Evolutionary conservation across 2,113 vertebrate species (phyloP).

Genomic region (Nerophis ophidion): DNA sequence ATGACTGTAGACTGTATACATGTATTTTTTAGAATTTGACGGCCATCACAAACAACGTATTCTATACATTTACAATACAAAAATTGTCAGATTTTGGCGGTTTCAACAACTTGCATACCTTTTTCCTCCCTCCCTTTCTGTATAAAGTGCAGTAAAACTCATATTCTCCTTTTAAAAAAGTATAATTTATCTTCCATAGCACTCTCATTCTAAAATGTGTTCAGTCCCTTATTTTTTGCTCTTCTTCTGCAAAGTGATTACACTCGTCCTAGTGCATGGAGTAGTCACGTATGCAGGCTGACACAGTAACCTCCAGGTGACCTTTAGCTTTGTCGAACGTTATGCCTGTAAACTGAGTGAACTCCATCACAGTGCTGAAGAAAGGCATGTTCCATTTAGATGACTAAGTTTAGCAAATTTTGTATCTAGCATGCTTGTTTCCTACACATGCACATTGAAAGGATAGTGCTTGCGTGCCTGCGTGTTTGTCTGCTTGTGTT

Average conservation of each 20-base stretch:
- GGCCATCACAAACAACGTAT: too few species aligned
- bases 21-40: too few species aligned
- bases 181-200: not conserved
- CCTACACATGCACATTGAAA: constrained; percentile 47
- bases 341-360: constrained; percentile 61
- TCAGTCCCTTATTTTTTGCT: constrained; percentile 12
- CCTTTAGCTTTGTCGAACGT: constrained; percentile 59
- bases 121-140: too few species aligned
- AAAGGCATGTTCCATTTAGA: constrained; percentile 11
- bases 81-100: too few species aligned
- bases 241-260: constrained; percentile 28
- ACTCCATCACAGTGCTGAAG: constrained; percentile 41
- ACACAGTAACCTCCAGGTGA: constrained; percentile 68
- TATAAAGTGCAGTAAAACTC: too few species aligned
- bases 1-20: too few species aligned
- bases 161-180: too few species aligned
- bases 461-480: constrained; percentile 22
- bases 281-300: constrained; percentile 56
- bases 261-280: constrained; percentile 32
- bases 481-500: constrained; percentile 28
- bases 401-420: constrained; percentile 27
- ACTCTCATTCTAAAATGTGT: not conserved
- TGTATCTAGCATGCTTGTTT: constrained; percentile 16
- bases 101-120: too few species aligned
- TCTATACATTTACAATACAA: too few species aligned